Conservation (phyloP, 2,888 invertebrate genomes). For the Mellilla xanthometata region DNA sequence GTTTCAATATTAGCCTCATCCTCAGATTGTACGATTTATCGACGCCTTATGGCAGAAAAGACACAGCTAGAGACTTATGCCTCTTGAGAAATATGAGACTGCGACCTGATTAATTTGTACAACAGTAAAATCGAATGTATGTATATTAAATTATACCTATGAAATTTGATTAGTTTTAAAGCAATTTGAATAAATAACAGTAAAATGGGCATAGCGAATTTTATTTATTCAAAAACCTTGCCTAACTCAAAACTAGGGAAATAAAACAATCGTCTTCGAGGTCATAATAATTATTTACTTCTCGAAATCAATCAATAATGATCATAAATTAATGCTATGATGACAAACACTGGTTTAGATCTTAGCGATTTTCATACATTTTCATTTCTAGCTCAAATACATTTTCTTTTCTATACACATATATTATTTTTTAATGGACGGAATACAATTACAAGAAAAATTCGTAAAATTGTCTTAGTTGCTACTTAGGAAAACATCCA, state of each 20-base stretch:
- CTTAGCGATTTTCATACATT: slow-evolving; percentile 18
- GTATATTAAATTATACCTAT: neutral
- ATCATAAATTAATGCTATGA: slow-evolving; percentile 56
- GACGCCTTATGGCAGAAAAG: slow-evolving; percentile 88
- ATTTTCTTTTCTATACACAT: neutral
- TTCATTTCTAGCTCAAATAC: slow-evolving; percentile 14
- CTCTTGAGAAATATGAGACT: slow-evolving; percentile 91
- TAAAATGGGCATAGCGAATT: slow-evolving; percentile 7
- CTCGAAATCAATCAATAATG: slow-evolving; percentile 59
- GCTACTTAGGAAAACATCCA: slow-evolving; percentile 8
- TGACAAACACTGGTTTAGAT: slow-evolving; percentile 18
- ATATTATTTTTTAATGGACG: slow-evolving; percentile 17
- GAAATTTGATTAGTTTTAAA: slow-evolving; percentile 5
- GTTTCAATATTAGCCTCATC: slow-evolving; percentile 88
- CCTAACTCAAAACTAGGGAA: slow-evolving; percentile 16
- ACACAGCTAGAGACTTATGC: slow-evolving; percentile 94
- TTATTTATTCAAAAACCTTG: slow-evolving; percentile 10
- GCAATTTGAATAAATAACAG: slow-evolving; percentile 16
- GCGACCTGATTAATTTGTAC: slow-evolving; percentile 63
- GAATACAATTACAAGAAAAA: slow-evolving; percentile 10
- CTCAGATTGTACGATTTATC: slow-evolving; percentile 91
- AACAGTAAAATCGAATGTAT: slow-evolving; percentile 7
- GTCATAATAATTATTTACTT: slow-evolving; percentile 51
- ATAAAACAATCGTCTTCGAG: slow-evolving; percentile 32
- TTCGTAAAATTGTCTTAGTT: slow-evolving; percentile 1